Percentiles rank a stretch among this genome's conserved stretches.
These are phyloP conservation scores for Spilosoma lubricipeda DNA, from an alignment of 2,888 invertebrate species.

Conservation along the genomic window DNA sequence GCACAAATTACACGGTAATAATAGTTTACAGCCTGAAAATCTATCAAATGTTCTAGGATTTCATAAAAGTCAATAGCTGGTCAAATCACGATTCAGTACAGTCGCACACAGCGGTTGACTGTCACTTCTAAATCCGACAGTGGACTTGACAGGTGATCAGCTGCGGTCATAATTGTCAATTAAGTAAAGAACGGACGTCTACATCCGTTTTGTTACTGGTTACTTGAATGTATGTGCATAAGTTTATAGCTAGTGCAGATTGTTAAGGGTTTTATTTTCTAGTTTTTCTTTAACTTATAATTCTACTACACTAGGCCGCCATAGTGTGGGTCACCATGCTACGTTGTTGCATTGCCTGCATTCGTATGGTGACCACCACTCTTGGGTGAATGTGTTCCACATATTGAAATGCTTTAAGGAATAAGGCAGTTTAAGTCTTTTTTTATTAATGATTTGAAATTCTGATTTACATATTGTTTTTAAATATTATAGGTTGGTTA, in stretches of 20 bases:
- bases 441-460: too few species aligned
- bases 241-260: too few species aligned
- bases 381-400: too few species aligned
- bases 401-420: too few species aligned
- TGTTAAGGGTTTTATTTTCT: neutral
- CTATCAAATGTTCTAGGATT: conserved; percentile 16
- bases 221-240: conserved; percentile 4
- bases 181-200: conserved; percentile 38
- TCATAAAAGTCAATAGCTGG: conserved; percentile 43
- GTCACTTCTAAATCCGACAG: conserved; percentile 44
- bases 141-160: conserved; percentile 54
- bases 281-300: neutral
- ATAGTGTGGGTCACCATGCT: too few species aligned
- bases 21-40: neutral
- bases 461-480: too few species aligned
- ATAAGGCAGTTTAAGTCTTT: too few species aligned
- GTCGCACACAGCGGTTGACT: conserved; percentile 51
- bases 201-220: conserved; percentile 28
- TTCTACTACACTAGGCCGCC: too few species aligned
- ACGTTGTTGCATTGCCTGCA: too few species aligned
- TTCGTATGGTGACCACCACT: too few species aligned
- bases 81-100: conserved; percentile 46
- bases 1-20: neutral
- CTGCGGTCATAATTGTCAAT: conserved; percentile 52
- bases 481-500: too few species aligned